Conservation (phyloP, 2,888 invertebrate species). For the Crematogaster levior region DNA sequence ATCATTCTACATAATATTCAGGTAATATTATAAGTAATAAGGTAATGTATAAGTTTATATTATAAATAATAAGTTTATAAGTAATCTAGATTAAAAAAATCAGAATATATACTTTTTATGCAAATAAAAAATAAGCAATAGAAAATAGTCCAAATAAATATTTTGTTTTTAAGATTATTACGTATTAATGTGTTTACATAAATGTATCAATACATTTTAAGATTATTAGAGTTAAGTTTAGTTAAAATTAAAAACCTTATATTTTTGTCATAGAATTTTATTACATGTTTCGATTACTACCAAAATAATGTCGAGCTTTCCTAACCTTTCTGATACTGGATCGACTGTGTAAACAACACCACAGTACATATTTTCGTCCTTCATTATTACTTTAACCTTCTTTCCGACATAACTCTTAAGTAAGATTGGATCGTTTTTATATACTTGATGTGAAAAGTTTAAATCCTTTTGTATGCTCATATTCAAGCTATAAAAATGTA, state of each 20-base stretch:
- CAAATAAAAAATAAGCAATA: not conserved
- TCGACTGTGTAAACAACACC: slow-evolving; percentile 84
- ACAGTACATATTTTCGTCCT: slow-evolving; percentile 72
- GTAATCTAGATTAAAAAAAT: not conserved
- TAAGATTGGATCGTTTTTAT: slow-evolving; percentile 80
- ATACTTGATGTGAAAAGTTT: slow-evolving; percentile 76
- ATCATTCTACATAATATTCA: too few species aligned
- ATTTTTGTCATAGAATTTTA: not conserved
- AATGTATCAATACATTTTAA: too few species aligned
- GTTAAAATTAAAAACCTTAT: too few species aligned
- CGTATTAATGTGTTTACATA: too few species aligned
- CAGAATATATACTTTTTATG: not conserved
- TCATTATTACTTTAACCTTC: slow-evolving; percentile 77
- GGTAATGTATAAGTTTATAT: too few species aligned
- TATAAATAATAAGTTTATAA: not conserved
- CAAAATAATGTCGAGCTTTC: not conserved
- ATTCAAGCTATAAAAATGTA: not conserved
- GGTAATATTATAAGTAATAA: too few species aligned
- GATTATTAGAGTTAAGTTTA: not conserved
- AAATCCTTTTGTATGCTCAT: slow-evolving; percentile 10
- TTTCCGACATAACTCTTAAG: slow-evolving; percentile 81
- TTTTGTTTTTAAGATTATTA: too few species aligned
- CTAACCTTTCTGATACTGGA: slow-evolving; percentile 84
- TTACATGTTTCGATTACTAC: not conserved
- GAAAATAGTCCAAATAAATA: not conserved